phyloP scores from a whole-genome alignment of 2,888 invertebrate genomes.

The Acholoe squamosa region DNA sequence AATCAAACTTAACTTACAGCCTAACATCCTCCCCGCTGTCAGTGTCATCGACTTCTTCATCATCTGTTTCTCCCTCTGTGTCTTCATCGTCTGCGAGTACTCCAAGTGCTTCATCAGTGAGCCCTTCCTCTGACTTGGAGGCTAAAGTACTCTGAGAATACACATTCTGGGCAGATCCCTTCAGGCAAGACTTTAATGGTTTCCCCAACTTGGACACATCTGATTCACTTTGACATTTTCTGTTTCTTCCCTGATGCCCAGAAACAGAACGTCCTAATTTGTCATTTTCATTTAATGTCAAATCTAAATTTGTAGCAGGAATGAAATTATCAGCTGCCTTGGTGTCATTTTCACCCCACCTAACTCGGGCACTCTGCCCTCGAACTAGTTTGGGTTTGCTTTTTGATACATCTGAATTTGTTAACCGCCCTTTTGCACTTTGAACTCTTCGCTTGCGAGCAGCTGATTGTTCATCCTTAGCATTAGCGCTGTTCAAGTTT shows the following conservation, averaged over 20 bases:
- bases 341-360: background rate
- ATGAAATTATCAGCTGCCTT: background rate
- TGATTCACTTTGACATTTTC: constrained; percentile 30
- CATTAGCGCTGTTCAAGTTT: background rate
- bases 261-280: background rate
- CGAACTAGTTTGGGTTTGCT: background rate
- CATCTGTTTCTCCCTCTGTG: constrained; percentile 35
- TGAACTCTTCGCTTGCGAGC: background rate
- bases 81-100: constrained; percentile 44
- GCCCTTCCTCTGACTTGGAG: background rate
- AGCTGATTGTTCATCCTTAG: background rate
- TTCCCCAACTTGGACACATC: constrained; percentile 5
- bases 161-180: background rate
- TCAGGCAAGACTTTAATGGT: constrained; percentile 45
- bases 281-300: background rate
- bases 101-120: constrained; percentile 45
- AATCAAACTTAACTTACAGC: constrained; percentile 13
- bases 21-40: background rate
- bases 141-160: background rate
- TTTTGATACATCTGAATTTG: background rate
- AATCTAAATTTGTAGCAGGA: background rate
- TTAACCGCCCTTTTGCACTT: constrained; percentile 15
- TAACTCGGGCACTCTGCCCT: constrained; percentile 25
- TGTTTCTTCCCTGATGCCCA: background rate
- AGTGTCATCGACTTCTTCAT: background rate